Evolutionary conservation across 2,888 invertebrate genomes (phyloP), one percentile per base, ranked within the genome.

Genomic region (Argyresthia goedartella): DNA sequence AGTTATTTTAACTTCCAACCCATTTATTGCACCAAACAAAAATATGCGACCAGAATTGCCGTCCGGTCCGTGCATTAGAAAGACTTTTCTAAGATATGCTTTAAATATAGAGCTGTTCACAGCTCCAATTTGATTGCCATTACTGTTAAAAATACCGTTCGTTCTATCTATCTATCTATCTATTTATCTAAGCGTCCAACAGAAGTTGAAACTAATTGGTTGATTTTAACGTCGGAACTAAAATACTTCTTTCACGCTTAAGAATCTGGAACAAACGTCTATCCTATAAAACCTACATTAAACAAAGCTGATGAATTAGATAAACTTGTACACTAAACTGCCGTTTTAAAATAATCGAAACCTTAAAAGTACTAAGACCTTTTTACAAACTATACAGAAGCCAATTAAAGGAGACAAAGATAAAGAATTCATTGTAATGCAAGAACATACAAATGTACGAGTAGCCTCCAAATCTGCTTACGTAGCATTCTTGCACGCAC

Each of bases 401-500:
- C 25, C 25, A 25, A n/a, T n/a, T n/a, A n/a, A 25, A 13, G 13
- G 35, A 10, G 35, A 36, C 10, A 35, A 36, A n/a, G 34, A 35
- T 48, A 35, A 48, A 48, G 48, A 34, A 48, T 36, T 36, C 48
- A 48, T 48, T 48, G 48, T 35, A 34, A 48, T 47, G 25, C 46
- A 33, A 16, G 7, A n/a, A n/a, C 3, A 43, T 8, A 10, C 39
- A 39, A 39, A 39, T 39, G 10, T 10, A 10, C 13, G 36, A 49
- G 35, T 49, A 34, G 35, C 35, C 60, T 64, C 64, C 66, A 73
- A 81, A 81, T 82, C 81, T 73, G 69, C 74, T 73, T 73, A 63
- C 67, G 65, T 69, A 66, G 66, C 81, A 80, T 82, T 77, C 81
- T 71, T 71, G 73, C 84, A 81, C 82, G 82, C 70, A 71, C 69